These are phyloP conservation scores for Avahi laniger DNA, from an alignment of 2,797 vertebrate genomes.

Conservation along the genomic window DNA sequence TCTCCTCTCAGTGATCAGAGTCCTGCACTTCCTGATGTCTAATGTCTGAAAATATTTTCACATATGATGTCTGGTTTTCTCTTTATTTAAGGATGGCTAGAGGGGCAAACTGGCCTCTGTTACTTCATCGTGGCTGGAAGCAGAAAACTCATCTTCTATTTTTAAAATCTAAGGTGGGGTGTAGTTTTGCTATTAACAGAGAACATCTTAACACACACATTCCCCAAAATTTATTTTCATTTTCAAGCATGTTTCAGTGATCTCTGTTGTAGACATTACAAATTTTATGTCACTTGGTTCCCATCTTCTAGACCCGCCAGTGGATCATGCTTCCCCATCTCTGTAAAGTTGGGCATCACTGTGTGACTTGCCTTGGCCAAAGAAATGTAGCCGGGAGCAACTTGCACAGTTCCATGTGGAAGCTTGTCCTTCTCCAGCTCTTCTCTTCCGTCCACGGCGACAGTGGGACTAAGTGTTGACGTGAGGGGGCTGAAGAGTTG, in stretches of 20 bases:
- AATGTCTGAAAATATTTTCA: background rate
- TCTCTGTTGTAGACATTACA: background rate
- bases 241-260: rapidly evolving
- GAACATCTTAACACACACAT: background rate
- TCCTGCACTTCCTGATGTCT: background rate
- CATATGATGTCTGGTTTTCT: background rate
- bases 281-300: background rate
- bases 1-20: background rate
- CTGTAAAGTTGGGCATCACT: background rate
- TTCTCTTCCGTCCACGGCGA: too few relatives aligned
- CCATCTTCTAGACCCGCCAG: rapidly evolving
- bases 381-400: background rate
- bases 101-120: background rate
- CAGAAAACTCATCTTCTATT: background rate
- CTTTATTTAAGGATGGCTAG: background rate
- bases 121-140: background rate
- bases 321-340: background rate
- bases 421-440: background rate
- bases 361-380: background rate
- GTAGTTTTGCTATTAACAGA: background rate
- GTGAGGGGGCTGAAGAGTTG: background rate
- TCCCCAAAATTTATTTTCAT: background rate
- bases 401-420: background rate
- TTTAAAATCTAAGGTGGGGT: background rate
- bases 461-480: background rate